Conservation (phyloP, 1,140 invertebrate genomes). For the Colletes gigas region DNA sequence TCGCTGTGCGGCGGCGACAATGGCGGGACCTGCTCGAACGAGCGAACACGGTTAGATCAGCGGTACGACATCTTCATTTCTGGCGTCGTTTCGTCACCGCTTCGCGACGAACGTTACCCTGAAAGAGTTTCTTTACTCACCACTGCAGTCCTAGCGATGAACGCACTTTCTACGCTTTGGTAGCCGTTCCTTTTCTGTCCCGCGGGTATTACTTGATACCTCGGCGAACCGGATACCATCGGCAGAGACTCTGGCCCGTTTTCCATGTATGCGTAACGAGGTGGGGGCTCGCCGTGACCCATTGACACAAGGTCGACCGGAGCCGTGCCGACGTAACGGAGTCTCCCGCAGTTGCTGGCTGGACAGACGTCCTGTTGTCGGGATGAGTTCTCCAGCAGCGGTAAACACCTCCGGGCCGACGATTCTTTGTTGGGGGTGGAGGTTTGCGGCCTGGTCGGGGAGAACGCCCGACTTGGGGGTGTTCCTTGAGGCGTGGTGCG, state of each 20-base stretch:
- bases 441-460: conserved; percentile 68
- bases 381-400: conserved; percentile 70
- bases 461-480: conserved; percentile 67
- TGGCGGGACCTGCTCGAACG: conserved; percentile 74
- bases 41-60: neutral
- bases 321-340: conserved; percentile 69
- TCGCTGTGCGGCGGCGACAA: conserved; percentile 77
- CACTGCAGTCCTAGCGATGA: conserved; percentile 79
- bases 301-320: conserved; percentile 61
- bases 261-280: conserved; percentile 71
- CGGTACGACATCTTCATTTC: neutral
- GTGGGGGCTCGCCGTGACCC: conserved; percentile 63
- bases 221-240: conserved; percentile 73
- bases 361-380: conserved; percentile 69
- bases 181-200: conserved; percentile 69
- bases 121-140: conserved; percentile 65
- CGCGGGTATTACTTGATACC: conserved; percentile 70
- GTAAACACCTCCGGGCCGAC: conserved; percentile 76
- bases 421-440: conserved; percentile 79
- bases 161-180: conserved; percentile 77
- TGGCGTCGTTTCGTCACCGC: neutral
- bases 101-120: neutral
- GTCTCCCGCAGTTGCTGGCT: conserved; percentile 71
- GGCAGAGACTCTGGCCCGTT: conserved; percentile 71
- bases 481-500: conserved; percentile 68